Evolutionary conservation across 2,113 vertebrate genomes (phyloP).

Genomic region (Anhinga rufa): DNA sequence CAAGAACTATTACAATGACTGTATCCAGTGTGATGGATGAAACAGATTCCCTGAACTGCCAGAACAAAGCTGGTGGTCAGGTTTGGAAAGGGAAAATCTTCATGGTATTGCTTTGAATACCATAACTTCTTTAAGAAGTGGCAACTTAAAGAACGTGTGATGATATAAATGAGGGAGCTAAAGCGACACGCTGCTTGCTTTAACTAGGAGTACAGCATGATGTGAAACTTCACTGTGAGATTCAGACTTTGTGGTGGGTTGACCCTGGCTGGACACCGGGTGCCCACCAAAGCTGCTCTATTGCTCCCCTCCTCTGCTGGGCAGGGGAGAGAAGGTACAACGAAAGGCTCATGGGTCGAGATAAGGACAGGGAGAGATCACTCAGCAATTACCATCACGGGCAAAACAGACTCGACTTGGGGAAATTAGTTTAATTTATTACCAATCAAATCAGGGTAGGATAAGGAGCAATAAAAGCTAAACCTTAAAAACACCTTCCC

Average conservation of each 20-base stretch:
- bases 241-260: neutral
- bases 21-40: neutral
- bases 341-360: neutral
- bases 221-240: neutral
- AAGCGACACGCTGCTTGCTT: neutral
- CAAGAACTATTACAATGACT: neutral
- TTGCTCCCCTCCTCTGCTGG: neutral
- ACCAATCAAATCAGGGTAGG: neutral
- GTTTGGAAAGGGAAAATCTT: neutral
- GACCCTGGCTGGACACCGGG: neutral
- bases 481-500: neutral
- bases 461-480: neutral
- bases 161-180: neutral
- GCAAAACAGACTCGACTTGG: neutral
- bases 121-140: neutral
- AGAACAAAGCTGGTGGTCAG: neutral
- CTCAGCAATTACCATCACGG: neutral
- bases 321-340: neutral
- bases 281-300: neutral
- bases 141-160: rapidly evolving
- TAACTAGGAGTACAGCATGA: neutral
- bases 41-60: neutral
- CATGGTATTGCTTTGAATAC: neutral
- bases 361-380: neutral
- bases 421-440: neutral